phyloP scores from a whole-genome alignment of 1,140 invertebrate genomes.

The Eufriesea mexicana region DNA sequence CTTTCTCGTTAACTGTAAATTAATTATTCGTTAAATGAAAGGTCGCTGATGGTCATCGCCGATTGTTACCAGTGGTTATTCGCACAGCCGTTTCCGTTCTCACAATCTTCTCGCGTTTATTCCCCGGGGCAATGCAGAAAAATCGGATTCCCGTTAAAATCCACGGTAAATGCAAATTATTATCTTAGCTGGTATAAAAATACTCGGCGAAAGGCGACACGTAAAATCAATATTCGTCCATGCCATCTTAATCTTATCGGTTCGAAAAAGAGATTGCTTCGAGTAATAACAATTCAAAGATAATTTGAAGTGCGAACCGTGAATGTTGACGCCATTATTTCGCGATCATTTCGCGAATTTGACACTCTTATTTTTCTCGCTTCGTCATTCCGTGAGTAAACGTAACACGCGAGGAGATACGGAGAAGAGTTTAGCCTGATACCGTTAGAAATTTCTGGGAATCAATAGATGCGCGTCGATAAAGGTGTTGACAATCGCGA shows the following conservation, averaged over 20 bases:
- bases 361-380: background rate
- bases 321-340: background rate
- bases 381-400: too few species aligned
- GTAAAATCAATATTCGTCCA: background rate
- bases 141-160: slow-evolving; percentile 29
- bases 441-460: background rate
- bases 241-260: slow-evolving; percentile 35
- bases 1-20: slow-evolving; percentile 11
- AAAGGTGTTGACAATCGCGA: slow-evolving; percentile 45
- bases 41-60: slow-evolving; percentile 43
- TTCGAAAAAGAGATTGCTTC: background rate
- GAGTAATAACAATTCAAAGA: background rate
- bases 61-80: slow-evolving; percentile 46
- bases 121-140: background rate
- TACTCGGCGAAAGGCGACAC: background rate
- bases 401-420: background rate
- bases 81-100: slow-evolving; percentile 70
- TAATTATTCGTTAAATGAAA: slow-evolving; percentile 3
- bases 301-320: background rate
- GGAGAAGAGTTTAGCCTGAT: background rate
- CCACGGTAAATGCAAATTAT: background rate
- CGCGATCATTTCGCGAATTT: background rate
- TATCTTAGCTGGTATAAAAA: background rate
- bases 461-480: background rate
- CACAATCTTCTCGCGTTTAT: slow-evolving; percentile 48